A percentile compares a stretch with the other conserved stretches of the same genome.
phyloP scores from a whole-genome alignment of 2,888 invertebrate species.

The Andrena bucephala region DNA sequence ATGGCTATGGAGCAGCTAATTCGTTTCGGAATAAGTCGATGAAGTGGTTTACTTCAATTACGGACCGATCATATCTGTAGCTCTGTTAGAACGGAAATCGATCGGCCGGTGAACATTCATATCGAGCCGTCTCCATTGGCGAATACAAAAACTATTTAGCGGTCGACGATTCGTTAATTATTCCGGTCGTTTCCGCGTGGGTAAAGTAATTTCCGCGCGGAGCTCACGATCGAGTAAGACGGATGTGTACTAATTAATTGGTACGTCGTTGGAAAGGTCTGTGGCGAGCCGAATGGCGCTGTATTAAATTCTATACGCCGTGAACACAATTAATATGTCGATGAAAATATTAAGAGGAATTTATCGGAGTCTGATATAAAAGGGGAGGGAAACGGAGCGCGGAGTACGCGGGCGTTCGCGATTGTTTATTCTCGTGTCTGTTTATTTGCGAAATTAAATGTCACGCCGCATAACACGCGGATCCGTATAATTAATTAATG shows the following conservation, averaged over 20 bases:
- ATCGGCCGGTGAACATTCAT: neutral
- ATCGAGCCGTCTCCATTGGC: neutral
- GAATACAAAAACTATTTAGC: constrained; percentile 9
- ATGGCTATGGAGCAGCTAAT: constrained; percentile 12
- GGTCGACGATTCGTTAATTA: constrained; percentile 33
- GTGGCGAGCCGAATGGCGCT: constrained; percentile 22
- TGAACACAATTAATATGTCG: constrained; percentile 39
- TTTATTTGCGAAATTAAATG: neutral
- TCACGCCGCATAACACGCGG: neutral
- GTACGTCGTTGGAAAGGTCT: constrained; percentile 30
- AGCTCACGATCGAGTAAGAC: constrained; percentile 32
- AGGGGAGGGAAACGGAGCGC: neutral
- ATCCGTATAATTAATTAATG: neutral
- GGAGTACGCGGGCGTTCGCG: constrained; percentile 1
- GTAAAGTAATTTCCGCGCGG: constrained; percentile 28
- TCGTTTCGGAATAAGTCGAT: constrained; percentile 9
- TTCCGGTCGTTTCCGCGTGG: constrained; percentile 7
- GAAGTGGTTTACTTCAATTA: constrained; percentile 30
- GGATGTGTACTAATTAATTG: constrained; percentile 55
- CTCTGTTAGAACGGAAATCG: constrained; percentile 16
- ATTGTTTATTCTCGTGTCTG: neutral
- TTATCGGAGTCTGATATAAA: constrained; percentile 20
- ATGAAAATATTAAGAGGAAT: constrained; percentile 46
- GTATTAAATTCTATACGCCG: constrained; percentile 30
- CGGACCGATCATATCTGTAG: neutral